A percentile compares a stretch with the other conserved stretches of the same genome.
phyloP scores from a whole-genome alignment of 2,113 vertebrate genomes.

The Hucho hucho region DNA sequence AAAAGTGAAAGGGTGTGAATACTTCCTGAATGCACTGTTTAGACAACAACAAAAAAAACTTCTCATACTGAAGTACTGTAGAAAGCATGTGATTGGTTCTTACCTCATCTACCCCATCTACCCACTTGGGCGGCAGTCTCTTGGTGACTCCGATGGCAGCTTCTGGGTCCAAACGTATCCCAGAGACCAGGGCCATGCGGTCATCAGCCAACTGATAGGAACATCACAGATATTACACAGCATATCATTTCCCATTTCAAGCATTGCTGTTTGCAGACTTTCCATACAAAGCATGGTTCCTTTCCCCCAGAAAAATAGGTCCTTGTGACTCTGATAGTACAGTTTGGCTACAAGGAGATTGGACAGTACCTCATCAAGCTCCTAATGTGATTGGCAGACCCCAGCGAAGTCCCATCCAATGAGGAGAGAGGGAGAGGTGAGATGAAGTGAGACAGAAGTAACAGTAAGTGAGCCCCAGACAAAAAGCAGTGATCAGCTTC shows the following conservation, averaged over 20 bases:
- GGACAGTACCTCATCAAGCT: slow-evolving; percentile 96
- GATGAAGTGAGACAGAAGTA: slow-evolving; percentile 38
- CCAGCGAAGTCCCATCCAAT: slow-evolving; percentile 82
- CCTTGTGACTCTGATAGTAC: neutral
- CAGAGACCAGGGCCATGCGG: slow-evolving; percentile 95
- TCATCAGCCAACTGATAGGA: slow-evolving; percentile 87
- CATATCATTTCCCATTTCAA: neutral
- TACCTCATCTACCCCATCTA: slow-evolving; percentile 94
- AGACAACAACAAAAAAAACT: too few species aligned
- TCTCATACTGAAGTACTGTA: neutral
- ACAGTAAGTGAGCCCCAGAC: slow-evolving; percentile 56
- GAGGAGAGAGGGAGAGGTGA: slow-evolving; percentile 63
- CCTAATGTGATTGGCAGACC: slow-evolving; percentile 85
- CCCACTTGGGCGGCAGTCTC: slow-evolving; percentile 90
- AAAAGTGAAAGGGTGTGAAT: too few species aligned
- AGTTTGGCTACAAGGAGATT: slow-evolving; percentile 12
- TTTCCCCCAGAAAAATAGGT: neutral
- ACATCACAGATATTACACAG: slow-evolving; percentile 7
- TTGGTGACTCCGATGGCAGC: slow-evolving; percentile 90
- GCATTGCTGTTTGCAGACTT: neutral
- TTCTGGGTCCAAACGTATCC: slow-evolving; percentile 93
- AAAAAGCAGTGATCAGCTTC: slow-evolving; percentile 34
- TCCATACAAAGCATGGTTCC: neutral
- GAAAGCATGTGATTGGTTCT: neutral
- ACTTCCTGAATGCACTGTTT: too few species aligned